Percentiles rank a stretch among this genome's conserved stretches.
phyloP scores from a whole-genome alignment of 2,888 invertebrate genomes.

The Pterobdella sp. region DNA sequence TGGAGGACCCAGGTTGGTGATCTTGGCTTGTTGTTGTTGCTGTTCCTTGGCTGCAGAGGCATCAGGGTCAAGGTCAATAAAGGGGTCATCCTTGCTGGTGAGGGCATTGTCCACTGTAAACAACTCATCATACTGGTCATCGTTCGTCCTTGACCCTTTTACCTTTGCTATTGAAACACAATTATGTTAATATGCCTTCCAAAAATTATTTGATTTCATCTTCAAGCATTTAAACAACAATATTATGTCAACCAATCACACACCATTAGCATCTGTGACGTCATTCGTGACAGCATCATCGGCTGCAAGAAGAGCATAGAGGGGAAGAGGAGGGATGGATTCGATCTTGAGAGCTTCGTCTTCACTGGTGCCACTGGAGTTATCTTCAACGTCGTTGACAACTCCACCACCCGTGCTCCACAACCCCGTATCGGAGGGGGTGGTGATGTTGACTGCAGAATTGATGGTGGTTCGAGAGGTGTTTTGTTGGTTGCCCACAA shows the following conservation, averaged over 20 bases:
- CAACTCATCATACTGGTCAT: constrained; percentile 17
- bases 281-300: constrained; percentile 56
- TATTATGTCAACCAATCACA: neutral
- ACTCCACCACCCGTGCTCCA: constrained; percentile 26
- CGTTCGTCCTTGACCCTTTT: neutral
- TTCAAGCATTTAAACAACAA: neutral
- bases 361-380: constrained; percentile 39
- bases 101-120: constrained; percentile 5
- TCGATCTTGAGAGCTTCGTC: constrained; percentile 70
- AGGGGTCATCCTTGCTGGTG: constrained; percentile 13
- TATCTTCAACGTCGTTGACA: constrained; percentile 29
- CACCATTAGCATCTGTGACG: neutral
- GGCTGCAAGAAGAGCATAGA: constrained; percentile 89
- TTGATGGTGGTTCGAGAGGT: constrained; percentile 38
- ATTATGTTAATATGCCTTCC: neutral
- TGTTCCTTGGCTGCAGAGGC: constrained; percentile 24
- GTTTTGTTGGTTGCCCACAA: constrained; percentile 43
- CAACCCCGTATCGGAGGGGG: constrained; percentile 11
- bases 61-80: constrained; percentile 26
- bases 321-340: constrained; percentile 91
- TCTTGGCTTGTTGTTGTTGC: constrained; percentile 10
- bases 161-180: neutral
- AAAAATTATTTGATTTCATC: neutral
- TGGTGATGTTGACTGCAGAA: constrained; percentile 24
- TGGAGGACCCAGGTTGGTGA: neutral